A percentile compares a stretch with the other conserved stretches of the same genome.
Evolutionary conservation across 2,888 invertebrate genomes (phyloP).

Genomic region (Brachyptera risi): DNA sequence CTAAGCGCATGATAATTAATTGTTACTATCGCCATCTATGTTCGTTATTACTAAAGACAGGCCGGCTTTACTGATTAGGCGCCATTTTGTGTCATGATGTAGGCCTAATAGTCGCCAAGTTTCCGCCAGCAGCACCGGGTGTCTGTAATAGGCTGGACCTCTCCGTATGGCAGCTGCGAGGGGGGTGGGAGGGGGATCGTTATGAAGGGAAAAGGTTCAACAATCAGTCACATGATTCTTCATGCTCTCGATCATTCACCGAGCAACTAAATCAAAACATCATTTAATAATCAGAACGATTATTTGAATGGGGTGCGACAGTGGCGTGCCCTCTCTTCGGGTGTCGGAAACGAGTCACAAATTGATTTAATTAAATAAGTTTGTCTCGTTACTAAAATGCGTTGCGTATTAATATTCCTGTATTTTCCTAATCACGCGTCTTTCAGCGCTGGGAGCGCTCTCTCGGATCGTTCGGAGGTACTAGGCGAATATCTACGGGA

Average conservation of each 20-base stretch:
- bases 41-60: conserved; percentile 1
- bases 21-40: conserved; percentile 1
- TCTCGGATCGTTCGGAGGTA: too few relatives aligned
- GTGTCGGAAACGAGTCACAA: too few relatives aligned
- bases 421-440: too few relatives aligned
- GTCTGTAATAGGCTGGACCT: background rate
- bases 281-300: background rate
- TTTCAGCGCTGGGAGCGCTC: too few relatives aligned
- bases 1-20: background rate
- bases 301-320: background rate
- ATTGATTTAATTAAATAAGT: too few relatives aligned
- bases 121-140: background rate
- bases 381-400: too few relatives aligned
- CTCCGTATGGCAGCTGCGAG: background rate
- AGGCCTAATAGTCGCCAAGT: background rate
- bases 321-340: too few relatives aligned
- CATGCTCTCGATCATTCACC: background rate
- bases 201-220: background rate
- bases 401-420: too few relatives aligned
- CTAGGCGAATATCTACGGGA: too few relatives aligned
- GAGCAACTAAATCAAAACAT: conserved; percentile 7
- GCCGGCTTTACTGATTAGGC: background rate
- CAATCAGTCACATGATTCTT: background rate
- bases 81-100: conserved; percentile 3
- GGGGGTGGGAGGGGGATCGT: background rate